Conservation (phyloP, 1,140 invertebrate species). For the Ips typographus region DNA sequence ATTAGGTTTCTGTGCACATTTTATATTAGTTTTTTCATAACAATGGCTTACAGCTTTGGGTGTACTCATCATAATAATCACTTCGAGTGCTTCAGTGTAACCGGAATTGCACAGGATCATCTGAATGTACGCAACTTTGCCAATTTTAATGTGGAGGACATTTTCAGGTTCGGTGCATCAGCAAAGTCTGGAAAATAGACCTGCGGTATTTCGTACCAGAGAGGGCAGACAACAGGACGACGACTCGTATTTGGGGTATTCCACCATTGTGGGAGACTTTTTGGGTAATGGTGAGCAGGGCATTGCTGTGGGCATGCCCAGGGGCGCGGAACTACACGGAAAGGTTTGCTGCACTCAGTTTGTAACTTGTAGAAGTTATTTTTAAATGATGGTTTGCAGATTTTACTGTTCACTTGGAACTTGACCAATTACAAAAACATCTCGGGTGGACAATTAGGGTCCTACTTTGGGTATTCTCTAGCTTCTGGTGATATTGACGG, state of each 20-base stretch:
- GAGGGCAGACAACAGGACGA: slow-evolving; percentile 79
- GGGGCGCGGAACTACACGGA: slow-evolving; percentile 76
- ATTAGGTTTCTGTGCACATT: neutral
- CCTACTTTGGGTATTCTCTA: slow-evolving; percentile 93
- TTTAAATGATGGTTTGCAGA: slow-evolving; percentile 54
- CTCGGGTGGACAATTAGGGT: slow-evolving; percentile 88
- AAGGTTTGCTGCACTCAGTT: slow-evolving; percentile 59
- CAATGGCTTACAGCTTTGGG: slow-evolving; percentile 16
- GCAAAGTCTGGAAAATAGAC: slow-evolving; percentile 64
- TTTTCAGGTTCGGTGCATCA: slow-evolving; percentile 81
- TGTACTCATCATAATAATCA: neutral
- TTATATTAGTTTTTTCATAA: too few relatives aligned
- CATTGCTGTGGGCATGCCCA: slow-evolving; percentile 89
- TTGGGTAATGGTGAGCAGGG: slow-evolving; percentile 74
- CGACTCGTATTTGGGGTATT: slow-evolving; percentile 94
- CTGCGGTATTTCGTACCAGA: slow-evolving; percentile 70
- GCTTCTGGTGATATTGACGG: slow-evolving; percentile 88
- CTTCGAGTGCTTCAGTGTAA: neutral
- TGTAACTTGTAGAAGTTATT: too few relatives aligned
- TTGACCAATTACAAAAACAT: slow-evolving; percentile 83
- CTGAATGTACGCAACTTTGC: slow-evolving; percentile 1
- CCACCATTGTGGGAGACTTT: slow-evolving; percentile 87
- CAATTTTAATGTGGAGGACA: neutral
- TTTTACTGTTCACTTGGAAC: slow-evolving; percentile 81
- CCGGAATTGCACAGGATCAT: neutral